Base-by-base conservation (phyloP, 2,888 invertebrate genomes). In the Macaria liturata region DNA sequence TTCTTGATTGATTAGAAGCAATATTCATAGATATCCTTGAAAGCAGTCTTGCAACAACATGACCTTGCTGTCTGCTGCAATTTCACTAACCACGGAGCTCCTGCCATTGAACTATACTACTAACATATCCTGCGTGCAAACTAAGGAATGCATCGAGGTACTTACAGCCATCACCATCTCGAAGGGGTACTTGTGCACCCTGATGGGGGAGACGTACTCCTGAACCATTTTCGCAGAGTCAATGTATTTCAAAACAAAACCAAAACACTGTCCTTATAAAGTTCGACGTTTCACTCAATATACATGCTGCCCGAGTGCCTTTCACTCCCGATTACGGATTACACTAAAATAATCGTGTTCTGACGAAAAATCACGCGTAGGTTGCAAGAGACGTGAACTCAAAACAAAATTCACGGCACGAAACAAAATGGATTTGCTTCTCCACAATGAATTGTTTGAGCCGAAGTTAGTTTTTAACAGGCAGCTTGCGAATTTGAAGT, bases 141-240 rank as follows among this genome's bases (percentile, higher is more conserved):
- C 39, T 59, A 47, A 46, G 46, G 53, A 66, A 61, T 85, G 95
- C 97, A 94, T 90, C 98, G 98, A 92, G 96, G 59, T 85, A 95
- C 97, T 94, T 90, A 98, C 98, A 93, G 96, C 96, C 98, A 98
- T 98, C 73, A 98, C 97, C 86, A 98, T 94, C 89, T 98, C 98
- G 89, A 98, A 98, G 52, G 98, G 96, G 86, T 96, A 95, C 91
- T 98, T 98, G 93, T 98, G 98, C 70, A 98, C 97, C 93, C 98
- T 94, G 54, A 98, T 95, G 73, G 98, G 98, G 67, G 98, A 97
- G 84, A 97, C 96, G 91, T 97, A 98, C 86, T 97, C 97, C 91
- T 98, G 98, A 80, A 98, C 98, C 98, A 98, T 98, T 83, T 84
- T 93, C 78, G 78, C 74, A 68, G 62, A 72, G 73, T 77, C 71